A percentile compares a stretch with the other conserved stretches of the same genome.
These are phyloP conservation scores for Cyrtorhinus lividipennis DNA, from an alignment of 1,140 invertebrate species.

Conservation along the genomic window DNA sequence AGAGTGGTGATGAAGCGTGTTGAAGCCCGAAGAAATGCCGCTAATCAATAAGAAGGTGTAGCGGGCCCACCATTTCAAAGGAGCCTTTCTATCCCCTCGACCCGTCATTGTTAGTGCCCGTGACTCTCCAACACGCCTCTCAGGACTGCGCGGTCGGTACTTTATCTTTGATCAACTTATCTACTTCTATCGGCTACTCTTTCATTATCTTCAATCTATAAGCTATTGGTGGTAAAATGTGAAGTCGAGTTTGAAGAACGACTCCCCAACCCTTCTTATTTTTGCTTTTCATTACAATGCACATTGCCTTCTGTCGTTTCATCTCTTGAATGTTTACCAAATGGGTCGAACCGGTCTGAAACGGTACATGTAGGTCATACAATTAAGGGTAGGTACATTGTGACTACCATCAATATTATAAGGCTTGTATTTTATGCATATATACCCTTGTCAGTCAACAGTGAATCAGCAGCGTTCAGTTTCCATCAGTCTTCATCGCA, in stretches of 20 bases:
- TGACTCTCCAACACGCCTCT: background rate
- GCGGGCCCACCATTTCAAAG: constrained; percentile 1
- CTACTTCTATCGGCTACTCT: constrained; percentile 8
- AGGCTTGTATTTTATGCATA: no score
- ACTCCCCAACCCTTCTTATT: background rate
- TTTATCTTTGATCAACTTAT: constrained; percentile 8
- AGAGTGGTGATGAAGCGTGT: background rate
- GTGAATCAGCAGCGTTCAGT: no score
- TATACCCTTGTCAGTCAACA: no score
- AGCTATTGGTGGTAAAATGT: background rate
- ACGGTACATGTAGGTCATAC: no score
- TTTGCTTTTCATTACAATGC: background rate
- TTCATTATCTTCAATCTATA: constrained; percentile 8
- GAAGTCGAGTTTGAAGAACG: background rate
- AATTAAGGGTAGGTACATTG: no score
- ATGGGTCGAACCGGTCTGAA: no score
- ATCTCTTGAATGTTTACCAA: no score
- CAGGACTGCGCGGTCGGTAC: background rate
- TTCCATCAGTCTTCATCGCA: no score
- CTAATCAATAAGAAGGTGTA: constrained; percentile 7
- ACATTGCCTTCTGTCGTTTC: no score
- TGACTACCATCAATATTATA: no score
- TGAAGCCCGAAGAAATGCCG: background rate
- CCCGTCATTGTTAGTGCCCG: constrained; percentile 4
- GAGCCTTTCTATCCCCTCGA: background rate